These are phyloP conservation scores for Drosophila dives DNA, from an alignment of 2,888 invertebrate genomes.

Conservation along the genomic window DNA sequence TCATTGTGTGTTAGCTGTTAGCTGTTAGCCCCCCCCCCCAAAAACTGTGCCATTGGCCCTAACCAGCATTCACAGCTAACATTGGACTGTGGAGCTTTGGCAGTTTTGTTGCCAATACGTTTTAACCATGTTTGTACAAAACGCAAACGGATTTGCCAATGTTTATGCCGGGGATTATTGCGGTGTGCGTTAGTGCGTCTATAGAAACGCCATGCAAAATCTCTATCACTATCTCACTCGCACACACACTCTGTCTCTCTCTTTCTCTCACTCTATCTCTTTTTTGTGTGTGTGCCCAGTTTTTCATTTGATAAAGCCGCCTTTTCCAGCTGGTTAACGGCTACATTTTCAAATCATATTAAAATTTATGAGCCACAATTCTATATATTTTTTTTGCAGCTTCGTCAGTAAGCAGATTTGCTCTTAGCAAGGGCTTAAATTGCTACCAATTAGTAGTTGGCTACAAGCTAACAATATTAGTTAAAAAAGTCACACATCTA, in stretches of 20 bases:
- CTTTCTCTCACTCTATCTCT: conserved; percentile 3
- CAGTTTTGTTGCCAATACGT: conserved; percentile 79
- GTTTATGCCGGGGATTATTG: conserved; percentile 78
- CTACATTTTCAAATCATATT: conserved; percentile 54
- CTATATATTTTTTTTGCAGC: conserved; percentile 8
- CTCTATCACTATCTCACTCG: conserved; percentile 6
- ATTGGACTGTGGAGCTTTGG: conserved; percentile 48
- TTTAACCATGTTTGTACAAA: conserved; percentile 79
- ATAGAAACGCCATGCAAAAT: conserved; percentile 24
- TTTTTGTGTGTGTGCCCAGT: conserved; percentile 48
- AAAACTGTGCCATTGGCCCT: not conserved
- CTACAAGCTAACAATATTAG: conserved; percentile 36
- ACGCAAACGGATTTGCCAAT: conserved; percentile 80
- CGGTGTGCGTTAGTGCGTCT: conserved; percentile 77
- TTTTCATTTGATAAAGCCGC: conserved; percentile 43
- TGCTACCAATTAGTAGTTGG: conserved; percentile 70
- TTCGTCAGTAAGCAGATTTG: conserved; percentile 18
- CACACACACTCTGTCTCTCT: conserved; percentile 7
- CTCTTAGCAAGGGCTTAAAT: conserved; percentile 16
- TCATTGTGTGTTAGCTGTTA: conserved; percentile 63
- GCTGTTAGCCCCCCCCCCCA: conserved; percentile 35
- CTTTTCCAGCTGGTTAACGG: conserved; percentile 57
- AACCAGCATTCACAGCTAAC: not conserved
- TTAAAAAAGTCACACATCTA: conserved; percentile 31
- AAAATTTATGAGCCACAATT: conserved; percentile 64